Evolutionary conservation across 2,888 invertebrate genomes (phyloP), one percentile per base, ranked within the genome.

Genomic region (Chrysodeixis includens): DNA sequence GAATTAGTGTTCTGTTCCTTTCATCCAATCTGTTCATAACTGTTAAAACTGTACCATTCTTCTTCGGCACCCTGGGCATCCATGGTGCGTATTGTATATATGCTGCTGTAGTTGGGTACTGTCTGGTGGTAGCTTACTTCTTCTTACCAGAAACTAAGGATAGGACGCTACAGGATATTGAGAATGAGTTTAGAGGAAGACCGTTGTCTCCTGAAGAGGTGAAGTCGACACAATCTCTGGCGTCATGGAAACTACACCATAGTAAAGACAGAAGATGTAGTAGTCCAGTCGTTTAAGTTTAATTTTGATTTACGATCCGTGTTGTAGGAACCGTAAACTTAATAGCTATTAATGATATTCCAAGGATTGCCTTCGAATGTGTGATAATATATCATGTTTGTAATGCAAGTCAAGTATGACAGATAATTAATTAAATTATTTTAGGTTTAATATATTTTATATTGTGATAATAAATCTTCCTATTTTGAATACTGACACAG

Each of bases 71-170:
- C 6, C 26, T 92, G 5, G 90, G 90, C 0, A 80, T 92, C 1
- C 74, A 88, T 56, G 90, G 91, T 1, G 87, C 91, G 0, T 92
- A 90, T 66, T 69, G 84, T 7, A 80, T 92, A 20, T 92, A 92
- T 53, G 86, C 89, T 0, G 66, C 67, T 0, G 82, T 92, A 0
- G 87, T 91, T 0, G 78, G 74, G 0, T 92, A 92, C 57, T 89
- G 91, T 51, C 68, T 90, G 18, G 70, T 87, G 5, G 67, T 91
- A 22, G 84, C 88, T 0, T 87, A 83, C 70, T 86, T 89, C 58
- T 87, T 89, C 61, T 73, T 92, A 1, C 92, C 92, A 1, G 92
- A 92, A 71, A 92, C 92, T 0, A 91, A 89, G n/a, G 92, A 91
- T 54, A 86, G 88, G 58, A 92, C 91, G 1, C 78, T 92, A 30